Conservation (phyloP, 2,113 vertebrate genomes). For the Oryzias melastigma region DNA sequence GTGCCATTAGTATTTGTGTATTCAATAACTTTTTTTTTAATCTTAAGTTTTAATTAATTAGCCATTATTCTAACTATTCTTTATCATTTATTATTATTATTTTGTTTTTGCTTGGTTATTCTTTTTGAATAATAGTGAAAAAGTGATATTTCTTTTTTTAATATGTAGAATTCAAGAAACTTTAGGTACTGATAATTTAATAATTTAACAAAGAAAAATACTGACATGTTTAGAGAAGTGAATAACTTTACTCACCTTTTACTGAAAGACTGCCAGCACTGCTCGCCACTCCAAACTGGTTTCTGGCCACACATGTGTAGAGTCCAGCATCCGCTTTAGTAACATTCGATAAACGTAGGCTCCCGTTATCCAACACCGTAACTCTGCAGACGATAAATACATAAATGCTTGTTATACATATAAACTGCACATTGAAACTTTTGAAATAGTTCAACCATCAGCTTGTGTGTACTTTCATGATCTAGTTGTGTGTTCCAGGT, state of each 20-base stretch:
- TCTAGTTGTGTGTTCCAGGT: conserved; percentile 23
- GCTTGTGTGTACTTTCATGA: conserved; percentile 36
- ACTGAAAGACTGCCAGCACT: conserved; percentile 89
- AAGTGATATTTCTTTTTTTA: too few relatives aligned
- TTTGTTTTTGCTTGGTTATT: too few relatives aligned
- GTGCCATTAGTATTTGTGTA: too few relatives aligned
- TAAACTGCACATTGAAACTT: conserved; percentile 11
- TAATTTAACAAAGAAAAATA: background rate
- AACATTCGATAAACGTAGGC: conserved; percentile 89
- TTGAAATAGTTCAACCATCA: conserved; percentile 37
- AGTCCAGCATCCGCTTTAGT: conserved; percentile 87
- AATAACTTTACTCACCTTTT: conserved; percentile 81
- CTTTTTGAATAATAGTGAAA: too few relatives aligned
- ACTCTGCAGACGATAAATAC: conserved; percentile 75
- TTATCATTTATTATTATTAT: too few relatives aligned
- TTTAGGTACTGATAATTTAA: background rate
- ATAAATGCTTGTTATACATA: background rate
- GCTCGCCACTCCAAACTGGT: conserved; percentile 92
- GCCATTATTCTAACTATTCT: too few relatives aligned
- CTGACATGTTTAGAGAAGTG: background rate
- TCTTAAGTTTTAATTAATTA: too few relatives aligned
- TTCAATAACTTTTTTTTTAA: too few relatives aligned
- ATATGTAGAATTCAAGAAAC: too few relatives aligned
- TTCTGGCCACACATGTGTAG: conserved; percentile 91
- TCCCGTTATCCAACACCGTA: conserved; percentile 86